A percentile compares a stretch with the other conserved stretches of the same genome.
Conservation (phyloP, 1,140 invertebrate genomes). For the Mesaphorura yosii region DNA sequence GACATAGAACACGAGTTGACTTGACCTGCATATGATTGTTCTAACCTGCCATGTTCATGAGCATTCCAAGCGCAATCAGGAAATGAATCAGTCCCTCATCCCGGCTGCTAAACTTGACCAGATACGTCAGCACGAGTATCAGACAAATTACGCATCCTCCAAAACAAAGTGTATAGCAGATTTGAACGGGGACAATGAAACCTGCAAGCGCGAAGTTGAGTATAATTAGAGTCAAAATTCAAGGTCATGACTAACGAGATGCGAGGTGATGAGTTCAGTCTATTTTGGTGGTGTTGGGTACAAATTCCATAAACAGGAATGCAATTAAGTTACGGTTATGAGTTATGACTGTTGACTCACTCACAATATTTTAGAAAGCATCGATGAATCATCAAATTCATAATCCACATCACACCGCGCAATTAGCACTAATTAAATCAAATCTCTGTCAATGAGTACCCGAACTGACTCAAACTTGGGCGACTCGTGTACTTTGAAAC, state of each 20-base stretch:
- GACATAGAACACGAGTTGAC: not conserved
- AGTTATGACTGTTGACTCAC: no score
- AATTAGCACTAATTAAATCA: no score
- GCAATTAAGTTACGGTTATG: no score
- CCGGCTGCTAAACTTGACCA: slow-evolving; percentile 7
- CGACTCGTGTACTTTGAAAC: no score
- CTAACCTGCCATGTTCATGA: slow-evolving; percentile 19
- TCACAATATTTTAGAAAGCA: no score
- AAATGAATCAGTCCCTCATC: slow-evolving; percentile 21
- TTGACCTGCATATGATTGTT: no score
- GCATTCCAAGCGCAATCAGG: slow-evolving; percentile 21
- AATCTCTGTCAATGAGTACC: no score
- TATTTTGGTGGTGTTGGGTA: no score
- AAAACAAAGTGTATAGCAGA: slow-evolving; percentile 24
- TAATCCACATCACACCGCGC: not conserved
- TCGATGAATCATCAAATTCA: no score
- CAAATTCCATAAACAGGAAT: no score
- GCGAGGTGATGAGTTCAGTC: no score
- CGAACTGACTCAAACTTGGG: no score
- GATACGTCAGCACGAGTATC: slow-evolving; percentile 15
- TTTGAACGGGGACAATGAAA: slow-evolving; percentile 28
- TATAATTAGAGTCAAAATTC: not conserved
- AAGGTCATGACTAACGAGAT: not conserved
- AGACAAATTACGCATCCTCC: slow-evolving; percentile 5
- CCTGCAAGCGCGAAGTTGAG: slow-evolving; percentile 12